Evolutionary conservation across 2,888 invertebrate species (phyloP).

Genomic region (Polia nebulosa): DNA sequence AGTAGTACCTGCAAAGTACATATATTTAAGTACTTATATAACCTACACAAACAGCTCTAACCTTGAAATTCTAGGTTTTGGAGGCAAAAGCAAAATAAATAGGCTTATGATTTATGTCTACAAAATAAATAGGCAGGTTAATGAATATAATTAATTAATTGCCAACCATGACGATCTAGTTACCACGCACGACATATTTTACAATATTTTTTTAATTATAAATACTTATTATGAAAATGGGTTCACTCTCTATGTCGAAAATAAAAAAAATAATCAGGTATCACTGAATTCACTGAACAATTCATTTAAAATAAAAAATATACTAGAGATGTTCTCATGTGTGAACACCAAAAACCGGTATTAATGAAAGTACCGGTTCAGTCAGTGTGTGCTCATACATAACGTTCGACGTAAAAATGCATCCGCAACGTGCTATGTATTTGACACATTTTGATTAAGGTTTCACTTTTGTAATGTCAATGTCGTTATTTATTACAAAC

Average conservation of each 20-base stretch:
- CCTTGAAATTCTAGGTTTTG: conserved; percentile 7
- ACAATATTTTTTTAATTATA: no score
- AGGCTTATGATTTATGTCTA: background rate
- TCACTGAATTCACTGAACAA: background rate
- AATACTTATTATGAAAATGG: background rate
- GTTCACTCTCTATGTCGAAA: no score
- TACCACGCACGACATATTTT: no score
- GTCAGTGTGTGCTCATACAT: conserved; percentile 20
- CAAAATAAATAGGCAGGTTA: background rate
- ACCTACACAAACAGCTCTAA: background rate
- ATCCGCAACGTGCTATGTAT: conserved; percentile 17
- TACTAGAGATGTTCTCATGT: conserved; percentile 15
- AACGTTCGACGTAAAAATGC: conserved; percentile 37
- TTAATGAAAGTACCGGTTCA: conserved; percentile 56
- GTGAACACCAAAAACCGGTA: conserved; percentile 48
- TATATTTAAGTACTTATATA: background rate
- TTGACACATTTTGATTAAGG: conserved; percentile 32
- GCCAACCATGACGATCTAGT: background rate
- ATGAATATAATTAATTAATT: background rate
- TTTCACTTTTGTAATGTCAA: conserved; percentile 29
- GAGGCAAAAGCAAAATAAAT: background rate
- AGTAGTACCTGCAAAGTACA: background rate
- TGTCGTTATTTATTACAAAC: conserved; percentile 3
- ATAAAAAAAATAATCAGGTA: background rate
- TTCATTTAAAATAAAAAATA: conserved; percentile 2